Evolutionary conservation across 2,797 vertebrate genomes (phyloP).

Genomic region (Psittacula echo): DNA sequence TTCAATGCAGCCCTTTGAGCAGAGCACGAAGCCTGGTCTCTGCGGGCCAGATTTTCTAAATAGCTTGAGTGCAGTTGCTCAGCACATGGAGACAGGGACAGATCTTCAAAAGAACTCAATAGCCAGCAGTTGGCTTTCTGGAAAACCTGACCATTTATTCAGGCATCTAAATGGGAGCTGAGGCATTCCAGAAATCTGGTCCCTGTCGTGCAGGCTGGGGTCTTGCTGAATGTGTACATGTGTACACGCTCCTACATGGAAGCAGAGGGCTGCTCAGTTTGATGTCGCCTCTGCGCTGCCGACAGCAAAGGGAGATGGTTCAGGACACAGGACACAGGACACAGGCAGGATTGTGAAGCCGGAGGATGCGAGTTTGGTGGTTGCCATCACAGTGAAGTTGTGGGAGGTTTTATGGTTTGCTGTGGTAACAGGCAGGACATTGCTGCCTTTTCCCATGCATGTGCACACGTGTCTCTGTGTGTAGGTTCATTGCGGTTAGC

Average conservation of each 20-base stretch:
- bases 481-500: background rate
- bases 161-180: background rate
- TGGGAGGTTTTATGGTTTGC: background rate
- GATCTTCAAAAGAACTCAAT: slow-evolving; percentile 2
- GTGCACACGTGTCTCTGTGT: background rate
- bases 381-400: background rate
- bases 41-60: background rate
- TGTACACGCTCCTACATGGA: background rate
- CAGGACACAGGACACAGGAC: background rate
- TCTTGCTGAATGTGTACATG: background rate
- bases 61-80: background rate
- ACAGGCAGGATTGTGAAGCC: background rate
- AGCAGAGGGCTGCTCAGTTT: background rate
- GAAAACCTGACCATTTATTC: background rate
- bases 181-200: background rate
- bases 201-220: background rate
- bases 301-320: background rate
- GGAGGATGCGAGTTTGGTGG: background rate
- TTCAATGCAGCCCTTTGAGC: background rate
- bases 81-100: background rate
- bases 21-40: background rate
- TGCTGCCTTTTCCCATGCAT: background rate
- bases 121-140: background rate
- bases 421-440: background rate
- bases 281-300: background rate